A percentile compares a stretch with the other conserved stretches of the same genome.
Conservation (phyloP, 2,797 vertebrate genomes). For the Platyrinchus mystaceus region DNA sequence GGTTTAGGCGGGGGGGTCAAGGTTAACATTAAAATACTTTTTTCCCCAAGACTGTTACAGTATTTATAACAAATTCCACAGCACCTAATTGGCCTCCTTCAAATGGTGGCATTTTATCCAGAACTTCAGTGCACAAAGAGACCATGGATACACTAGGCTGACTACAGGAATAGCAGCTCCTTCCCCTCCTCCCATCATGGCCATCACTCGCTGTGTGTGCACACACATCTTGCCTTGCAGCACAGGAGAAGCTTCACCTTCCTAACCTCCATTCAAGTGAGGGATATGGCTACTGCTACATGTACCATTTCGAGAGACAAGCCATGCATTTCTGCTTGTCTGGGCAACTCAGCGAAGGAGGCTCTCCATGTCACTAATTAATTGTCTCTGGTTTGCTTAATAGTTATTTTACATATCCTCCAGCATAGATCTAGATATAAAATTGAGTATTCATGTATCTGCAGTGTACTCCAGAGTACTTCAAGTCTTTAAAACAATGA, state of each 20-base stretch:
- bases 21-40: background rate
- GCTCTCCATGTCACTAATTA: background rate
- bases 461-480: background rate
- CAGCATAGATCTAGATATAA: background rate
- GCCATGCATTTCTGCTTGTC: background rate
- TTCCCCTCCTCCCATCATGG: background rate
- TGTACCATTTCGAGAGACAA: background rate
- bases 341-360: background rate
- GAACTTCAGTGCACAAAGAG: background rate
- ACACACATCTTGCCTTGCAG: too few relatives aligned
- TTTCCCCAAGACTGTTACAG: background rate
- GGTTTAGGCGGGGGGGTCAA: background rate
- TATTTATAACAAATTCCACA: background rate
- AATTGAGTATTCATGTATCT: background rate
- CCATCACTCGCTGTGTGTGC: too few relatives aligned
- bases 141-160: rapidly evolving
- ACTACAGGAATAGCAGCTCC: background rate
- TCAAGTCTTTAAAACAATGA: background rate
- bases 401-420: background rate
- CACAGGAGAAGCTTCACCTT: background rate
- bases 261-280: background rate
- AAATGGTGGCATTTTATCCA: background rate
- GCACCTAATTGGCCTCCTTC: background rate
- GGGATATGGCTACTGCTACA: background rate
- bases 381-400: background rate